Conservation (phyloP, 1,140 invertebrate species). For the Heliothis virescens region DNA sequence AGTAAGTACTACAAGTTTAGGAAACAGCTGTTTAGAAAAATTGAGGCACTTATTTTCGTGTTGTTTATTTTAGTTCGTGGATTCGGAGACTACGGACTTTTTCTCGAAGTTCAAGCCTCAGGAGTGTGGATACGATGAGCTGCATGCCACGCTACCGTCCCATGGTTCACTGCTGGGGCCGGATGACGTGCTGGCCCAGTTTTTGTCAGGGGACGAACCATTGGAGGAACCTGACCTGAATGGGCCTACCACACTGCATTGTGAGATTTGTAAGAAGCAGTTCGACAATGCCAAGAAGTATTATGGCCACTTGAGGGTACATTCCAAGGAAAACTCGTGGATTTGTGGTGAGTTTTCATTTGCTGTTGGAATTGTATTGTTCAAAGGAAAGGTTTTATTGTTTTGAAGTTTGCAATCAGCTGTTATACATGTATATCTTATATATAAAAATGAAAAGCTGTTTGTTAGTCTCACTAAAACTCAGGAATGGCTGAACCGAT, state of each 20-base stretch:
- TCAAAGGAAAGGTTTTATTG: no score
- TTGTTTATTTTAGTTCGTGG: slow-evolving; percentile 69
- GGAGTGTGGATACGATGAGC: slow-evolving; percentile 66
- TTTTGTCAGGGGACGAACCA: slow-evolving; percentile 73
- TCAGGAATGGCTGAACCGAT: no score
- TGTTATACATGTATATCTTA: no score
- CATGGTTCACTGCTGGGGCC: slow-evolving; percentile 64
- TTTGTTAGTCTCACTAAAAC: no score
- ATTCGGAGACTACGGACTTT: slow-evolving; percentile 67
- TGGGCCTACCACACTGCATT: slow-evolving; percentile 76
- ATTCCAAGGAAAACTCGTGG: slow-evolving; percentile 81
- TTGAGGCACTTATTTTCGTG: not conserved
- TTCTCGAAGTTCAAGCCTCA: slow-evolving; percentile 59
- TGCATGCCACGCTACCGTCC: slow-evolving; percentile 63
- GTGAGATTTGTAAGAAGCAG: slow-evolving; percentile 80
- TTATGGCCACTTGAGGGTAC: slow-evolving; percentile 80
- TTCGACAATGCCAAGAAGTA: slow-evolving; percentile 83
- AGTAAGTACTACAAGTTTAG: slow-evolving; percentile 58
- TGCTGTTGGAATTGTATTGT: not conserved
- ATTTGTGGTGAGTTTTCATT: slow-evolving; percentile 71
- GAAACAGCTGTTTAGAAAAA: not conserved
- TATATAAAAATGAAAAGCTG: no score
- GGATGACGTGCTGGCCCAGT: slow-evolving; percentile 78
- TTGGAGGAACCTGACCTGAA: slow-evolving; percentile 80
- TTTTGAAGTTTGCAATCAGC: no score